Evolutionary conservation across 2,797 vertebrate genomes (phyloP), one percentile per base, ranked within the genome.

Genomic region (Masticophis lateralis): DNA sequence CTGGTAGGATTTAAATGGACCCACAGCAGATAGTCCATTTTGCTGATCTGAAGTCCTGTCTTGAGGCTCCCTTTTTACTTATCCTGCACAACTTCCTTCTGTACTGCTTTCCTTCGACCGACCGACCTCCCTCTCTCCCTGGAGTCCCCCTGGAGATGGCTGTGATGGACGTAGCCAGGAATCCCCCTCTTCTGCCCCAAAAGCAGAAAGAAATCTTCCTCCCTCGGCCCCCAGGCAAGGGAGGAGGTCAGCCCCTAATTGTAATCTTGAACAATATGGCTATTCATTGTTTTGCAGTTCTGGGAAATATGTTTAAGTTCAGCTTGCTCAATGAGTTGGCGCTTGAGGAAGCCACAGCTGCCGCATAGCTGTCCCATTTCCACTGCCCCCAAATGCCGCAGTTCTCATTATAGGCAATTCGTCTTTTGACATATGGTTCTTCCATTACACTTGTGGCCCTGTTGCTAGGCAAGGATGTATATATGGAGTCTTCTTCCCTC

Each of bases 71-170:
- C 95, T 95, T 96, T 97, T 96, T 98, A 97, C 98, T 98, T 98
- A 97, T 97, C 94, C 97, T 96, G 91, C 96, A 96, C 92, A 93
- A 96, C 96, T 98, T 98, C 97, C 98, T 98, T 98, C 97, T 97
- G 20, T 51, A 96, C 97, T 97, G 96, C 95, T 94, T 87, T 86
- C 96, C 97, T 98, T 96, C 95, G 92, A 92, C 63, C 96, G 91
- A 94, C 94, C 92, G 88, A 22, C 59, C 59, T 60, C 18, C 59
- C 22, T 96, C 96, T 96, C 96, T 91, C 94, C 94, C 92, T 88
- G 90, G 66, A 89, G 92, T 90, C 61, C 96, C 97, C 61, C 51
- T 63, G 57, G 86, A 96, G 97, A 92, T 97, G 94, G 56, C 93
- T 96, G 95, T 94, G 97, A 98, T 96, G 96, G 93, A 97, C 97